Percentiles rank a stretch among this genome's conserved stretches.
These are phyloP conservation scores for Uromys caudimaculatus DNA, from an alignment of 2,797 vertebrate genomes.

Conservation along the genomic window DNA sequence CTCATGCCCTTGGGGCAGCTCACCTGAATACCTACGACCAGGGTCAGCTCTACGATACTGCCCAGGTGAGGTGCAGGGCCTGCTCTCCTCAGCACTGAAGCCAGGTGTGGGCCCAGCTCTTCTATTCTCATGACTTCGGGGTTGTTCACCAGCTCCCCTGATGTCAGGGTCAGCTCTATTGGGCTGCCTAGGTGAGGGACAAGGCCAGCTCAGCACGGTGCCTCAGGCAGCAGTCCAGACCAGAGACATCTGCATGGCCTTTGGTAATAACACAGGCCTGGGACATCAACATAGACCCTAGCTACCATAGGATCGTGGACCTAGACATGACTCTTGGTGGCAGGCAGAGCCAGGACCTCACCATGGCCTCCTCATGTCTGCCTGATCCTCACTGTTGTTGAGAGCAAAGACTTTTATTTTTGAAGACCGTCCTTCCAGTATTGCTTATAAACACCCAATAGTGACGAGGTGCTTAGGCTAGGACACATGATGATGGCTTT, in stretches of 20 bases:
- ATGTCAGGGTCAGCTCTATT: neutral
- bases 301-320: neutral
- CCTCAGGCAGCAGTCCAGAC: neutral
- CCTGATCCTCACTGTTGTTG: neutral
- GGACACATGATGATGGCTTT: neutral
- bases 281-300: neutral
- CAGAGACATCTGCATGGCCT: neutral
- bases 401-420: neutral
- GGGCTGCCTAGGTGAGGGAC: neutral
- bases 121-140: neutral
- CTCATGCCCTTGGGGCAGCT: neutral
- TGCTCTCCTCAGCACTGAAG: neutral
- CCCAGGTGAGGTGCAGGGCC: neutral
- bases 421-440: neutral
- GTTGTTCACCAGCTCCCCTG: neutral
- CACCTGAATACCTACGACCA: neutral
- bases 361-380: neutral
- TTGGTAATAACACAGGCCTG: neutral
- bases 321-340: neutral
- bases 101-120: neutral
- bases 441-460: slow-evolving; percentile 11
- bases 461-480: neutral
- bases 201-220: neutral
- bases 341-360: neutral
- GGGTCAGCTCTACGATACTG: neutral